Evolutionary conservation across 2,888 invertebrate species (phyloP).

Genomic region (Parnassius glacialis): DNA sequence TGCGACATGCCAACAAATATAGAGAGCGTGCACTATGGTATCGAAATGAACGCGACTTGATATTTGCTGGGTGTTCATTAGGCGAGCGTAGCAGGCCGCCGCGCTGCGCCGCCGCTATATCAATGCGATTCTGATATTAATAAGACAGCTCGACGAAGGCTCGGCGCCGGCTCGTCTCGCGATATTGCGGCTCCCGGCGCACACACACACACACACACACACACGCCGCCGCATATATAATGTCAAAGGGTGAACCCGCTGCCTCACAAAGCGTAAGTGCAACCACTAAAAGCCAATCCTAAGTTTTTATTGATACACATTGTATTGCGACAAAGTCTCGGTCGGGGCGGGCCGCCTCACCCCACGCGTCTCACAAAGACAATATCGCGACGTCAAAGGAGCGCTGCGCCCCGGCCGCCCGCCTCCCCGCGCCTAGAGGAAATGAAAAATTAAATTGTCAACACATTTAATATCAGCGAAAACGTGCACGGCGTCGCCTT

Average conservation of each 20-base stretch:
- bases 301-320: constrained; percentile 82
- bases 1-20: constrained; percentile 6
- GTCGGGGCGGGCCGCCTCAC: constrained; percentile 71
- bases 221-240: constrained; percentile 59
- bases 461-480: constrained; percentile 82
- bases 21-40: constrained; percentile 19
- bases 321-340: constrained; percentile 82
- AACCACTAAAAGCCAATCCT: constrained; percentile 82
- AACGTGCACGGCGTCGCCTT: constrained; percentile 78
- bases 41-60: constrained; percentile 16
- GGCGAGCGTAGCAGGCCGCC: constrained; percentile 14
- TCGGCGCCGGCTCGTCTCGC: constrained; percentile 65
- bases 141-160: constrained; percentile 59
- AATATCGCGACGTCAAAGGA: constrained; percentile 82
- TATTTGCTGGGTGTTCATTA: constrained; percentile 26
- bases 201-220: constrained; percentile 41
- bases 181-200: constrained; percentile 23
- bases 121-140: constrained; percentile 15
- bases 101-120: constrained; percentile 5
- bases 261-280: constrained; percentile 81
- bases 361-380: constrained; percentile 79
- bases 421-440: constrained; percentile 64
- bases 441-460: constrained; percentile 82
- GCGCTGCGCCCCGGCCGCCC: constrained; percentile 61
- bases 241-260: constrained; percentile 80